These are phyloP conservation scores for Ondatra zibethicus DNA, from an alignment of 2,113 vertebrate species.

Conservation along the genomic window DNA sequence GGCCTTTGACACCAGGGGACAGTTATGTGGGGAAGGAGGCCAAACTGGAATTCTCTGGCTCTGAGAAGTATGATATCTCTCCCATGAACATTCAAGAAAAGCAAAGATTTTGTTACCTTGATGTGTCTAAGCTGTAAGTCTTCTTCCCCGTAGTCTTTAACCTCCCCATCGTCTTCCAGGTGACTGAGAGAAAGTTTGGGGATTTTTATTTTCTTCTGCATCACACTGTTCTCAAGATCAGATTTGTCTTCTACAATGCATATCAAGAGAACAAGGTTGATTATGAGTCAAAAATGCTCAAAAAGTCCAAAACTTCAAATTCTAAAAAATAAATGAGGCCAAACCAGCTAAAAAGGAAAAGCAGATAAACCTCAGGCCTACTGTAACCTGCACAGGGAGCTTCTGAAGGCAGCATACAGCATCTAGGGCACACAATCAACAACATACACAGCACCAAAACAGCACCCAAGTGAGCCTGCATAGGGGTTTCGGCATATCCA, in stretches of 20 bases:
- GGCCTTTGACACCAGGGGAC: not conserved
- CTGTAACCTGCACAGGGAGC: not conserved
- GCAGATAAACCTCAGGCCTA: not conserved
- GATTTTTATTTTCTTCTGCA: constrained; percentile 99
- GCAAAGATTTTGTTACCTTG: constrained; percentile 92
- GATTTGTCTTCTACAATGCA: constrained; percentile 91
- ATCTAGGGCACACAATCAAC: not conserved
- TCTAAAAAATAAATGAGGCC: constrained; percentile 75
- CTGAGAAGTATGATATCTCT: constrained; percentile 5
- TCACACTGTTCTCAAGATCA: constrained; percentile 98
- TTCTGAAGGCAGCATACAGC: not conserved
- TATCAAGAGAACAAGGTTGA: constrained; percentile 85
- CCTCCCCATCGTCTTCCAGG: constrained; percentile 93
- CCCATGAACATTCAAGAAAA: constrained; percentile 52
- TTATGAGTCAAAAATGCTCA: constrained; percentile 80
- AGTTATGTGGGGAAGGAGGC: constrained; percentile 19
- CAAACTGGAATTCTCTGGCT: constrained; percentile 68
- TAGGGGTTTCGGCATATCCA: not conserved
- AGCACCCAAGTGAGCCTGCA: not conserved
- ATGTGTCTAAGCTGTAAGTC: constrained; percentile 96
- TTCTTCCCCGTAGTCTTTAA: constrained; percentile 96
- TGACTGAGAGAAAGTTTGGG: constrained; percentile 97
- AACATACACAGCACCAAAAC: not conserved
- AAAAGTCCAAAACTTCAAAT: constrained; percentile 73
- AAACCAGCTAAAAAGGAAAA: constrained; percentile 80